Conservation (phyloP, 2,888 invertebrate genomes). For the Microplitis manilae region DNA sequence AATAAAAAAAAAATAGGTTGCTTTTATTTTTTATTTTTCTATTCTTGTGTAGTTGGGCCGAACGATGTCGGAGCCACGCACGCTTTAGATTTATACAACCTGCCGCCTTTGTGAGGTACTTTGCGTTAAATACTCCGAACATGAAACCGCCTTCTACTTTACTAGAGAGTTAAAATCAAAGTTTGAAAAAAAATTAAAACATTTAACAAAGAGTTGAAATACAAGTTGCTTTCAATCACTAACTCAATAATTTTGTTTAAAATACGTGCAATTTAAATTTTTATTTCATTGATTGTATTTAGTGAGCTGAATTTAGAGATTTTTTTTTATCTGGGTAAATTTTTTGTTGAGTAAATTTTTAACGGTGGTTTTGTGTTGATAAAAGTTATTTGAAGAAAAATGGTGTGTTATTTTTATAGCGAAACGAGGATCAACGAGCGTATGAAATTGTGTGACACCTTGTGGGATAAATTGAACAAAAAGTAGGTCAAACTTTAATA, state of each 20-base stretch:
- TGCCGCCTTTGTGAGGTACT: constrained; percentile 36
- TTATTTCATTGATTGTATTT: neutral
- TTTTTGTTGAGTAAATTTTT: neutral
- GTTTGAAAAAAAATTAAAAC: neutral
- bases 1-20: neutral
- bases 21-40: constrained; percentile 19
- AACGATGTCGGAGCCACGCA: constrained; percentile 22
- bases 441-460: constrained; percentile 40
- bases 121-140: constrained; percentile 42
- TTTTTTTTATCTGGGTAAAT: neutral
- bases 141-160: constrained; percentile 32
- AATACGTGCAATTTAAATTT: neutral
- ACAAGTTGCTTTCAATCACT: neutral
- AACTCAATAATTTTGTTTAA: neutral
- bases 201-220: constrained; percentile 11
- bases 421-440: constrained; percentile 24
- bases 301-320: neutral
- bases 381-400: constrained; percentile 24
- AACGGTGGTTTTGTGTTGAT: constrained; percentile 5
- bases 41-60: constrained; percentile 13
- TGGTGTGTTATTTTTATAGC: constrained; percentile 4
- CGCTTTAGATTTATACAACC: constrained; percentile 43
- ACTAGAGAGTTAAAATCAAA: constrained; percentile 28
- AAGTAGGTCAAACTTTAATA: constrained; percentile 55
- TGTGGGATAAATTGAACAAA: constrained; percentile 51